Conservation (phyloP, 1,140 invertebrate species). For the Camponotus floridanus region DNA sequence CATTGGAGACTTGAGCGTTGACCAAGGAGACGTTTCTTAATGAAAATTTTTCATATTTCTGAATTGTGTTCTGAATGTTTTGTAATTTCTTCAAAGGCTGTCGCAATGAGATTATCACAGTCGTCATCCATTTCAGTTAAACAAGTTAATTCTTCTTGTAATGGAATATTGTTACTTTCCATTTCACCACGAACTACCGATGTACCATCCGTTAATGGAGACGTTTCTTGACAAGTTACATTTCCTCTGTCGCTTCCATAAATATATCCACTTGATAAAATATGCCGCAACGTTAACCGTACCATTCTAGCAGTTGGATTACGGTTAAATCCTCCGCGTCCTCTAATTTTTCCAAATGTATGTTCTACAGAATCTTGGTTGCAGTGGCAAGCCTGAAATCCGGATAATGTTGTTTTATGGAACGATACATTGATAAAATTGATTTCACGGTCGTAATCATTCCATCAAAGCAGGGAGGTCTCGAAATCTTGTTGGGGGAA, state of each 20-base stretch:
- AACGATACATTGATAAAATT: too few species aligned
- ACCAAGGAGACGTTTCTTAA: too few species aligned
- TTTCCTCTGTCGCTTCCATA: neutral
- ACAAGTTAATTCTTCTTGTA: neutral
- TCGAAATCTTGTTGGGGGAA: too few species aligned
- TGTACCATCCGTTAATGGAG: too few species aligned
- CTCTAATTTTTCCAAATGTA: constrained; percentile 26
- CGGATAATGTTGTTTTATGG: too few species aligned
- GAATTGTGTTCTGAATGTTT: neutral
- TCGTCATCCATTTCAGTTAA: neutral
- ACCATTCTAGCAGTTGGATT: constrained; percentile 10
- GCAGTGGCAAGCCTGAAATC: too few species aligned
- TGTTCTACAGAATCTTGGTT: constrained; percentile 20
- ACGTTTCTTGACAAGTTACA: constrained; percentile 5
- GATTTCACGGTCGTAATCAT: too few species aligned
- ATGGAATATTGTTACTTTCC: neutral
- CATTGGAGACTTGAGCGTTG: too few species aligned
- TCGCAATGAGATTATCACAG: constrained; percentile 4
- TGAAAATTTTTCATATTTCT: too few species aligned
- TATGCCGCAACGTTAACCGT: constrained; percentile 11
- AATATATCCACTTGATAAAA: constrained; percentile 10
- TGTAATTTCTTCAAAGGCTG: constrained; percentile 19
- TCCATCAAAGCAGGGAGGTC: too few species aligned
- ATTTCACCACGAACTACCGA: too few species aligned
- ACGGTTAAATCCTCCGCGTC: constrained; percentile 28